Percentiles rank a stretch among this genome's conserved stretches.
These are phyloP conservation scores for Semnopithecus entellus DNA, from an alignment of 2,113 vertebrate species.

Conservation along the genomic window DNA sequence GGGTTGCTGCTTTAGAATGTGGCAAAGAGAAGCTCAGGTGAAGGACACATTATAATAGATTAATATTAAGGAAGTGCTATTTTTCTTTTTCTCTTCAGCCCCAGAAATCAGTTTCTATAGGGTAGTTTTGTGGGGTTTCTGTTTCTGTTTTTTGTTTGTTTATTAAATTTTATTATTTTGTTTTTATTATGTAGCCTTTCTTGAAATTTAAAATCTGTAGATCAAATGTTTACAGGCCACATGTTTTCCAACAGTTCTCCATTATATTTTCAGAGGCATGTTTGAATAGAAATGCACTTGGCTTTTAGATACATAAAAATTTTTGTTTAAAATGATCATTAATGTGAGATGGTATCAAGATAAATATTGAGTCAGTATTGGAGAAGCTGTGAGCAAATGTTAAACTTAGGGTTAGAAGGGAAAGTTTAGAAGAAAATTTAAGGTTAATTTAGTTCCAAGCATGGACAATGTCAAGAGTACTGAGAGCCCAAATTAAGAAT, in stretches of 20 bases:
- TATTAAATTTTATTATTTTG: not conserved
- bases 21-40: constrained; percentile 9
- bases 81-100: not conserved
- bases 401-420: not conserved
- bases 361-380: not conserved
- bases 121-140: not conserved
- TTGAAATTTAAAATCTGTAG: constrained; percentile 17
- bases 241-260: not conserved
- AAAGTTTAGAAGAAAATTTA: not conserved
- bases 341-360: not conserved
- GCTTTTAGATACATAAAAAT: not conserved
- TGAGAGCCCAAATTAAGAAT: not conserved
- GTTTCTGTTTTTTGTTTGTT: not conserved
- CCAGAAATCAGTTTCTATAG: not conserved
- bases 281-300: not conserved
- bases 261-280: not conserved
- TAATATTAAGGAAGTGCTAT: not conserved
- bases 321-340: not conserved
- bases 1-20: constrained; percentile 23
- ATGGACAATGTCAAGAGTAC: not conserved
- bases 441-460: not conserved
- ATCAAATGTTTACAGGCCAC: not conserved
- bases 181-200: not conserved
- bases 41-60: not conserved
- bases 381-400: not conserved